phyloP scores from a whole-genome alignment of 2,888 invertebrate genomes.

The Plusia festucae region DNA sequence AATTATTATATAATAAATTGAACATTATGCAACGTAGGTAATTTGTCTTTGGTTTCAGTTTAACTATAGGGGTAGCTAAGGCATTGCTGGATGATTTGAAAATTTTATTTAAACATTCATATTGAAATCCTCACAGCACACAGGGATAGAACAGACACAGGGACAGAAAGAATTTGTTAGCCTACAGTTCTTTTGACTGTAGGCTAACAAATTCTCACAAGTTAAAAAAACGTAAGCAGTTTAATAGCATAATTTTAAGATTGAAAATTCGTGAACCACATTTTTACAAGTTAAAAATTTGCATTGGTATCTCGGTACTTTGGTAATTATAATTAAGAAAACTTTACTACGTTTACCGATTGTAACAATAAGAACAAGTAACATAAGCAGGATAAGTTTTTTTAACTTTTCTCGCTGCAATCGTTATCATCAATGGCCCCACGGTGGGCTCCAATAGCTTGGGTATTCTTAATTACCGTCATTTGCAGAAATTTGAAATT shows the following conservation, averaged over 20 bases:
- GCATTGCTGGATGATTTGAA: neutral
- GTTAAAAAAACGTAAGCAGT: neutral
- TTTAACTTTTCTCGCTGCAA: no score
- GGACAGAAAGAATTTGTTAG: no score
- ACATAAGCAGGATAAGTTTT: no score
- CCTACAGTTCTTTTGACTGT: no score
- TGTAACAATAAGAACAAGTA: no score
- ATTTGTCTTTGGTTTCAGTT: slow-evolving; percentile 10
- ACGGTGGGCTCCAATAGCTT: neutral
- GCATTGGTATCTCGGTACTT: slow-evolving; percentile 4
- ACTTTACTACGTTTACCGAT: neutral
- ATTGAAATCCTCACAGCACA: no score
- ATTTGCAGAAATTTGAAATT: no score
- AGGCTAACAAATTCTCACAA: no score
- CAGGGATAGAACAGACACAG: no score
- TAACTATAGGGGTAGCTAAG: neutral
- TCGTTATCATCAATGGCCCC: neutral
- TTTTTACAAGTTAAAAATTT: neutral
- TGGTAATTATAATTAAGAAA: neutral
- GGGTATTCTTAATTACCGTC: no score
- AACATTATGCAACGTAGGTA: slow-evolving; percentile 32
- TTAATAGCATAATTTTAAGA: neutral
- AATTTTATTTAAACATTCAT: neutral
- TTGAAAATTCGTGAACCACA: neutral
- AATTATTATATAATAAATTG: slow-evolving; percentile 37